Base-by-base conservation (phyloP, 2,113 vertebrate species). In the Bufo gargarizans region DNA sequence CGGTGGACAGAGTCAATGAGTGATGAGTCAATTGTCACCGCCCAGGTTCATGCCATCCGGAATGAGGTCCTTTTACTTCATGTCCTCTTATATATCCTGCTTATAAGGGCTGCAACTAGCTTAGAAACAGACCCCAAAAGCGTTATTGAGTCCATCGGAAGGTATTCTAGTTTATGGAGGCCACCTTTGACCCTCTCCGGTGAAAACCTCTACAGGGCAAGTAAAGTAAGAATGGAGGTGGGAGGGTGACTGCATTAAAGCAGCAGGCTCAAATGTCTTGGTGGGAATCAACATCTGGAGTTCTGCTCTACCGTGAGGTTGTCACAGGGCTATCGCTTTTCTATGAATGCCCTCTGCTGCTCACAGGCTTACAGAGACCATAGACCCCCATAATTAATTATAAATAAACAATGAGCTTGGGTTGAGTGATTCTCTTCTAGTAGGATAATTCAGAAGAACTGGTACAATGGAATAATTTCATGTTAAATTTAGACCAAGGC, bases 401-500 rank as follows among this genome's bases (percentile, higher is more conserved):
- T 19, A 7, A 0, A 10, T 76, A 6, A 17, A 76, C 16, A 45
- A 47, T 17, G 43, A 80, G 55, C 55, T 13, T 16, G 4, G 55
- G 50, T 56, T 56, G 22, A 81, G 22, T 61, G 11, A 59, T 81
- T 61, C 78, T 45, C 1, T 59, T 45, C 16, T 14, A 14, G 59
- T 61, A 82, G 22, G 58, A 82, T 47, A 47, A 69, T 22, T 11
- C 61, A 22, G 47, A n/a, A 69, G 81, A 11, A 2, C 63, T 8
- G n/a, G 65, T 53, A 71, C 49, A 71, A 53, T 71, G 63, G 63
- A 84, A 84, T 84, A 1, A 71, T 69, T 84, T 71, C 49, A 53
- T 9, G 65, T 53, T 71, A 69, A 71, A 53, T 84, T 55, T 71
- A 84, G 63, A 65, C n/a, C 49, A 33, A 33, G 50, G 7, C n/a